These are phyloP conservation scores for Oophaga sylvatica DNA, from an alignment of 2,797 vertebrate genomes.

Conservation along the genomic window DNA sequence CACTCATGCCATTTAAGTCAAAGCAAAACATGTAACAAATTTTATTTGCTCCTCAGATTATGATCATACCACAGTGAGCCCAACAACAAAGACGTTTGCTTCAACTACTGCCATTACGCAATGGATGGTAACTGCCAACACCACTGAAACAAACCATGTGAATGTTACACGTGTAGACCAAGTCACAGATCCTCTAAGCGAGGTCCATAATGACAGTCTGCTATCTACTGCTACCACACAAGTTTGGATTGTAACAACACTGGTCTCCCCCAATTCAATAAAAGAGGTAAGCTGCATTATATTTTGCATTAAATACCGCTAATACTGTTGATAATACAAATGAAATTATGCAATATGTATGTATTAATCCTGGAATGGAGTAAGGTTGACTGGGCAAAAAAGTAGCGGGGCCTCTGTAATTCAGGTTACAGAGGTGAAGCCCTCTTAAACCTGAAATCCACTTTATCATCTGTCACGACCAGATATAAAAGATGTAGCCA, in stretches of 20 bases:
- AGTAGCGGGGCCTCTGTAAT: too few species aligned
- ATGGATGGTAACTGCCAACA: conserved; percentile 63
- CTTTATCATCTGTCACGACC: too few species aligned
- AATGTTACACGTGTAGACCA: conserved; percentile 63
- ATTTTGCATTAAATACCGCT: neutral
- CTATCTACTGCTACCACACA: conserved; percentile 64
- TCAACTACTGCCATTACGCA: conserved; percentile 62
- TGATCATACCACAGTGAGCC: conserved; percentile 5
- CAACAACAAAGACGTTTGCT: conserved; percentile 8
- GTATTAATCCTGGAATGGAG: neutral
- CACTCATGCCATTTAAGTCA: neutral
- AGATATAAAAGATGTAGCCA: too few species aligned
- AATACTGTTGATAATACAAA: neutral
- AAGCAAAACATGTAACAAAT: too few species aligned
- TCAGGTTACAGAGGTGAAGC: too few species aligned
- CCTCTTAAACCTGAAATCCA: too few species aligned
- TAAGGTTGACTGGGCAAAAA: too few species aligned
- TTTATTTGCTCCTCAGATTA: neutral
- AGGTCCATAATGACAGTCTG: conserved; percentile 53
- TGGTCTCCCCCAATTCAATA: conserved; percentile 65
- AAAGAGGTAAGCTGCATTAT: conserved; percentile 71
- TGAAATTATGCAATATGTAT: neutral
- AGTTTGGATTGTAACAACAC: conserved; percentile 62
- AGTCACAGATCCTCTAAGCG: conserved; percentile 61
- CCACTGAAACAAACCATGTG: conserved; percentile 65